Percentiles rank a stretch among this genome's conserved stretches.
Conservation (phyloP, 2,888 invertebrate genomes). For the Fissipunctia ypsillon region DNA sequence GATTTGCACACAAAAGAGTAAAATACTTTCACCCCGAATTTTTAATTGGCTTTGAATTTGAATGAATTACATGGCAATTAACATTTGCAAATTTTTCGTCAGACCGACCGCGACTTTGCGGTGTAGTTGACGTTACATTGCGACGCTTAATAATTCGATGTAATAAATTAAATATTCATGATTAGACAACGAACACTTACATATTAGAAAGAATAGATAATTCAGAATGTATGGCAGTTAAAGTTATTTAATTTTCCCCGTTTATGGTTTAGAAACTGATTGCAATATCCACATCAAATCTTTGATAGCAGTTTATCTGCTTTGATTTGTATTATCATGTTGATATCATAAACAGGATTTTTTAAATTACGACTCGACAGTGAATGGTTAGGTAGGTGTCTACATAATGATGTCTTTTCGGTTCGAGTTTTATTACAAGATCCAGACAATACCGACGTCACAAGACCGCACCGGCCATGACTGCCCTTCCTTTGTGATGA, state of each 20-base stretch:
- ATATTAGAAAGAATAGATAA: not conserved
- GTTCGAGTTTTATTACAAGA: not conserved
- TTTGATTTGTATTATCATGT: conserved; percentile 31
- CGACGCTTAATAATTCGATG: not conserved
- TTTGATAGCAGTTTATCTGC: conserved; percentile 44
- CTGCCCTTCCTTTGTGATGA: not conserved
- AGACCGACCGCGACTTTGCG: not conserved
- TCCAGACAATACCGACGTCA: not conserved
- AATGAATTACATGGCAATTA: conserved; percentile 31
- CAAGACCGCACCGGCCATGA: not conserved
- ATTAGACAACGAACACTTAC: no score
- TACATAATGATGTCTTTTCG: not conserved
- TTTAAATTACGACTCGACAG: not conserved
- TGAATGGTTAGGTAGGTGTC: not conserved
- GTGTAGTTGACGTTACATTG: not conserved
- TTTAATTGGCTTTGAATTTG: conserved; percentile 8
- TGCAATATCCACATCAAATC: conserved; percentile 16
- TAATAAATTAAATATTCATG: no score
- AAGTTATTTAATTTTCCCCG: not conserved
- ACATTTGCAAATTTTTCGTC: conserved; percentile 22
- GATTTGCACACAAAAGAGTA: conserved; percentile 57
- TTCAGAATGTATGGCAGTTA: not conserved
- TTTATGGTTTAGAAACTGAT: conserved; percentile 24
- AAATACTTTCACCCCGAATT: conserved; percentile 42
- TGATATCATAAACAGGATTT: conserved; percentile 16